Evolutionary conservation across 2,888 invertebrate genomes (phyloP), one percentile per base, ranked within the genome.

Genomic region (Sphinx pinastri): DNA sequence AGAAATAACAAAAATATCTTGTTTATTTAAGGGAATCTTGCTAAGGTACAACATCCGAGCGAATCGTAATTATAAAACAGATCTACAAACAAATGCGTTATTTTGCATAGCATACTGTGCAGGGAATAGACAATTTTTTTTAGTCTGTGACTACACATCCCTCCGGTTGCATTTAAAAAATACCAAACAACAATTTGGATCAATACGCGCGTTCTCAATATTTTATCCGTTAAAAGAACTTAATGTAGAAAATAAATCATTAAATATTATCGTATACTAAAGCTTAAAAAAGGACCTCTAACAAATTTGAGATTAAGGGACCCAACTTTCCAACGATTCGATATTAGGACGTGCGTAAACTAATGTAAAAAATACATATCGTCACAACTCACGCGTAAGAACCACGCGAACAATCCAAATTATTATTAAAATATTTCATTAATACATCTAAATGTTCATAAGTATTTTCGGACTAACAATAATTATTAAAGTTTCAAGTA

Each of bases 351-450:
- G 19, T 13, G 11, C 57, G 19, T 57, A 13, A 57, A 19, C 8
- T 16, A n/a, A 47, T 47, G 47, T n/a, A 60, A 11, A 19, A 63
- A 47, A 49, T 63, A 63, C 16, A 38, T 38, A 38, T 8, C 8
- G 38, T 38, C 38, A 38, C 38, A 8, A 38, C 8, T 38, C 38
- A 7, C 38, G 5, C 8, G 7, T 38, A 38, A 38, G 4, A 5
- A 38, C 38, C 38, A 63, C 60, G 60, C 16, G 60, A 63, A 63
- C 16, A 19, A 49, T 49, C 19, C 47, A 63, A 63, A 47, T 47
- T 47, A 47, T 47, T 47, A 63, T 59, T 45, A 11, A 60, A 60
- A 19, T 7, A 63, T 63, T 47, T 19, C n/a, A 45, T 11, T 8
- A 16, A 3, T 14, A n/a, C 8, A 55, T 55, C 54, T 55, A 55